These are phyloP conservation scores for Sturnira hondurensis DNA, from an alignment of 2,113 vertebrate species.

Conservation along the genomic window DNA sequence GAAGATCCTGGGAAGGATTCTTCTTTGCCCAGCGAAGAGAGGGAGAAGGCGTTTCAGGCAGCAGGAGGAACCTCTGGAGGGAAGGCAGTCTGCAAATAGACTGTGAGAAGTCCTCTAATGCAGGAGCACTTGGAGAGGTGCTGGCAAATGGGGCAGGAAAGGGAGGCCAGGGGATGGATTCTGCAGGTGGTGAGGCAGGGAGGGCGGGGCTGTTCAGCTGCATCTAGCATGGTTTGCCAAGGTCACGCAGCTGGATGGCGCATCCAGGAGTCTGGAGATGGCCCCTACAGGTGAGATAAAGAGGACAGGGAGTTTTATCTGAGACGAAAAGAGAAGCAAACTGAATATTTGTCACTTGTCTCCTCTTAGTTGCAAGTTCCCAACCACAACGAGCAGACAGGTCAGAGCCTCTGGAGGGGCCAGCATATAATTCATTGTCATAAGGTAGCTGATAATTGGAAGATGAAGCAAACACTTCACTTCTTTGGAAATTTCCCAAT, in stretches of 20 bases:
- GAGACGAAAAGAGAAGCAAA: neutral
- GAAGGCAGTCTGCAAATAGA: neutral
- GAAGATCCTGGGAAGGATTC: neutral
- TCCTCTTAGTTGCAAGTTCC: neutral
- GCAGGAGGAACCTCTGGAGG: neutral
- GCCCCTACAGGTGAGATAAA: neutral
- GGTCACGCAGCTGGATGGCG: rapidly evolving
- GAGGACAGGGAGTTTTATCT: neutral
- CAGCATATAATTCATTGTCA: neutral
- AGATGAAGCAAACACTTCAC: neutral
- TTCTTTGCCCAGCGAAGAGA: neutral
- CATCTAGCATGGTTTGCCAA: neutral
- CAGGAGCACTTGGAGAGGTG: neutral
- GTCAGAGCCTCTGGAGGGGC: neutral
- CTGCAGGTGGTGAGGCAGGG: neutral
- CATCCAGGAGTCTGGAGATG: neutral
- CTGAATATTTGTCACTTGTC: neutral
- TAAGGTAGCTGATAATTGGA: neutral
- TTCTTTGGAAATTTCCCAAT: neutral
- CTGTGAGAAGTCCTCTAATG: neutral
- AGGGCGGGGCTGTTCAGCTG: neutral
- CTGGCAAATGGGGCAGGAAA: too few species aligned
- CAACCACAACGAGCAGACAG: neutral
- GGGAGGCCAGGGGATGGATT: neutral
- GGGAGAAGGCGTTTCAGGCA: neutral